phyloP scores from a whole-genome alignment of 2,888 invertebrate genomes.

The Macaria liturata region DNA sequence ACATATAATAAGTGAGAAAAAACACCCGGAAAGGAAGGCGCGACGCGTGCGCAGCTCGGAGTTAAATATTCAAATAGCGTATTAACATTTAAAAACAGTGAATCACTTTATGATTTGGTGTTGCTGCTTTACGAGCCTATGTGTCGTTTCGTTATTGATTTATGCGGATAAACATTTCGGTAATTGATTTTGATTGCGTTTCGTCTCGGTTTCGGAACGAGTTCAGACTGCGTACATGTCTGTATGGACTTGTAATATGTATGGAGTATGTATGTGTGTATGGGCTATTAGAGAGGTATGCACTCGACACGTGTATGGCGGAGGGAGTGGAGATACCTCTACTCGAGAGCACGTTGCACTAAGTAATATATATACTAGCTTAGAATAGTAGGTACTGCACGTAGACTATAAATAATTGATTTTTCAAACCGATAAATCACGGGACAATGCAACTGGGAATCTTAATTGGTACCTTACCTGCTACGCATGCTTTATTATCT shows the following conservation, averaged over 20 bases:
- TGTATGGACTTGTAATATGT: not conserved
- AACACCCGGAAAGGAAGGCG: constrained; percentile 52
- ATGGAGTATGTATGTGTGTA: not conserved
- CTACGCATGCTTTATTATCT: too few relatives aligned
- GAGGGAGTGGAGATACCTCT: not conserved
- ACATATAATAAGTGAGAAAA: constrained; percentile 54
- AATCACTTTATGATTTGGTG: constrained; percentile 51
- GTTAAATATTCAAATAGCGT: constrained; percentile 47
- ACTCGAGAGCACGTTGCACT: not conserved
- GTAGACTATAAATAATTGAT: too few relatives aligned
- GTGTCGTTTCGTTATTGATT: constrained; percentile 44
- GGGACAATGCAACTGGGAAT: too few relatives aligned
- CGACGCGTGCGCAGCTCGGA: constrained; percentile 50
- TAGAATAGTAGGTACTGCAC: too few relatives aligned
- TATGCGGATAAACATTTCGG: constrained; percentile 42
- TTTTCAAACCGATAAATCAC: too few relatives aligned
- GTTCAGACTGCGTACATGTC: not conserved
- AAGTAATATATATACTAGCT: too few relatives aligned
- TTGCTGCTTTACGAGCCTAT: constrained; percentile 42
- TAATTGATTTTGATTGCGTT: constrained; percentile 40
- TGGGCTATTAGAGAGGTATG: constrained; percentile 3
- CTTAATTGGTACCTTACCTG: too few relatives aligned
- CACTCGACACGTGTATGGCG: constrained; percentile 1
- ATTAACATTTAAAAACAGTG: constrained; percentile 56
- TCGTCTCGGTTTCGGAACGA: constrained; percentile 28